Conservation (phyloP, 2,888 invertebrate genomes). For the Erebia palarica region DNA sequence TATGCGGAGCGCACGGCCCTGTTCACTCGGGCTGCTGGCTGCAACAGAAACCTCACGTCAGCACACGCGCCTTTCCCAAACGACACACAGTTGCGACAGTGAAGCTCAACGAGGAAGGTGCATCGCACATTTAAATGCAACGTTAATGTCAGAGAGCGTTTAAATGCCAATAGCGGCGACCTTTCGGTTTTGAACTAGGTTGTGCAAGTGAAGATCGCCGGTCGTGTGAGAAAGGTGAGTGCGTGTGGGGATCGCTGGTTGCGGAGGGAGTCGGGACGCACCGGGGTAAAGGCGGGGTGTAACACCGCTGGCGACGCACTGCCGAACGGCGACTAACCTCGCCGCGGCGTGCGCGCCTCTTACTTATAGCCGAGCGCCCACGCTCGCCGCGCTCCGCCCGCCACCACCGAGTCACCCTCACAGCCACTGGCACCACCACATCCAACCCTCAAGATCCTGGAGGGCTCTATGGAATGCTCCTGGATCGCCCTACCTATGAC, state of each 20-base stretch:
- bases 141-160: conserved; percentile 81
- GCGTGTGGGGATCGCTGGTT: conserved; percentile 56
- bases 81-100: conserved; percentile 77
- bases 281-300: conserved; percentile 60
- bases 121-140: conserved; percentile 79
- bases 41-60: conserved; percentile 78
- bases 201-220: conserved; percentile 79
- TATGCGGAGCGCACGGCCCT: conserved; percentile 57
- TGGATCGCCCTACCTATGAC: no score
- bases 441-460: conserved; percentile 1
- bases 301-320: conserved; percentile 72
- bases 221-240: conserved; percentile 76
- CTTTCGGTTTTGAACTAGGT: conserved; percentile 74
- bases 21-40: conserved; percentile 67
- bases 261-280: conserved; percentile 60
- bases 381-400: conserved; percentile 40
- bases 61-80: conserved; percentile 78
- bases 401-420: conserved; percentile 15
- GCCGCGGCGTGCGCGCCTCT: conserved; percentile 74
- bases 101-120: conserved; percentile 79
- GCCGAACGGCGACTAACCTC: conserved; percentile 80
- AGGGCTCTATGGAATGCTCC: not conserved
- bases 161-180: conserved; percentile 81
- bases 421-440: conserved; percentile 7
- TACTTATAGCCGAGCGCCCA: conserved; percentile 79